A percentile compares a stretch with the other conserved stretches of the same genome.
phyloP scores from a whole-genome alignment of 1,140 invertebrate genomes.

The Diorhabda sublineata region DNA sequence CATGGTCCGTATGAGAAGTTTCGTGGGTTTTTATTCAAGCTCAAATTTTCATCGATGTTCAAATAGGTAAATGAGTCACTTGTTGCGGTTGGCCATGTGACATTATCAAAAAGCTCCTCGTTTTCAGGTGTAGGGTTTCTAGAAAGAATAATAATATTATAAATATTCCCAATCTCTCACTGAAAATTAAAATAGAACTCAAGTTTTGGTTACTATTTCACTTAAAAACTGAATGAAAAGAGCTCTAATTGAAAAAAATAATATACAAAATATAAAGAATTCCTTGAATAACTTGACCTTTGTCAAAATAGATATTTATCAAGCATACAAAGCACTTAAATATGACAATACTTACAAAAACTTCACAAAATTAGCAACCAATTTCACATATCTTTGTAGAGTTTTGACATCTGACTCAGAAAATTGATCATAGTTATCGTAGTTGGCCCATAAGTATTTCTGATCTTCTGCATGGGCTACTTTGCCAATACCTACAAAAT shows the following conservation, averaged over 20 bases:
- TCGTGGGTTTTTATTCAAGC: slow-evolving; percentile 6
- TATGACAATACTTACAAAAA: slow-evolving; percentile 9
- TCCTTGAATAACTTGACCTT: too few species aligned
- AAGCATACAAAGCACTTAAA: too few species aligned
- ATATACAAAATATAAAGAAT: too few species aligned
- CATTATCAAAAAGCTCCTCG: slow-evolving; percentile 5
- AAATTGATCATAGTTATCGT: neutral
- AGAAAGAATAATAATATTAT: neutral
- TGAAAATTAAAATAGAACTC: too few species aligned
- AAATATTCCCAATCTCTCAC: neutral
- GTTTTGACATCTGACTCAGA: slow-evolving; percentile 14
- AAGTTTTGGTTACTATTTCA: too few species aligned
- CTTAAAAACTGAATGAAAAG: too few species aligned
- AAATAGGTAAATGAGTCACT: neutral
- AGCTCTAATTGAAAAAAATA: too few species aligned
- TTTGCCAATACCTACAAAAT: slow-evolving; percentile 12
- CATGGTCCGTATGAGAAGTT: neutral
- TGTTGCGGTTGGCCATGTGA: neutral
- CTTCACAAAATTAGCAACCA: slow-evolving; percentile 12
- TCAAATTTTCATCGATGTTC: slow-evolving; percentile 7
- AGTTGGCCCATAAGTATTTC: slow-evolving; percentile 14
- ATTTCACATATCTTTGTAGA: slow-evolving; percentile 1
- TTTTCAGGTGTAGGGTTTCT: slow-evolving; percentile 12
- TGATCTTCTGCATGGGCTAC: slow-evolving; percentile 10
- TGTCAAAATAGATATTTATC: too few species aligned